These are phyloP conservation scores for Anser brachyrhynchus DNA, from an alignment of 2,113 vertebrate species.

Conservation along the genomic window DNA sequence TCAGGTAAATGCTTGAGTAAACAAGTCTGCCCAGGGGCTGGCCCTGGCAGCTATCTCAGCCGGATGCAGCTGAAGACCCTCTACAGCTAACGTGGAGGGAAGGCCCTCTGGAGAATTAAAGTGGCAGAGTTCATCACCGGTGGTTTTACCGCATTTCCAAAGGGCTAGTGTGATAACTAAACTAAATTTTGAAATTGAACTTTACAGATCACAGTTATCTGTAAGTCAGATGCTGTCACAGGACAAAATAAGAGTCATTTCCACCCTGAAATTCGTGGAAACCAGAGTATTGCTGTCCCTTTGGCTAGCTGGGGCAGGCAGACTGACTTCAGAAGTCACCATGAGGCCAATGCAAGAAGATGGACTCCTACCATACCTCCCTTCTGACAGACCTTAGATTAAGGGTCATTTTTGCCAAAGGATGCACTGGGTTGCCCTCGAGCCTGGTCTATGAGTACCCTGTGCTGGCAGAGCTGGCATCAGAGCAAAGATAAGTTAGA, in stretches of 20 bases:
- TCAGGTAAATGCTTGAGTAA: slow-evolving; percentile 52
- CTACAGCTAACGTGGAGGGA: background rate
- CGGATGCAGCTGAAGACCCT: background rate
- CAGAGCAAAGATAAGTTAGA: background rate
- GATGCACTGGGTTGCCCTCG: background rate
- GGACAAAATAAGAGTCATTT: background rate
- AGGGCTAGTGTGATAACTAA: background rate
- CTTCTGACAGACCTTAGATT: background rate
- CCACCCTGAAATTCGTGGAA: fast-evolving
- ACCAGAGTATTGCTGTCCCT: background rate
- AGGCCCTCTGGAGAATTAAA: background rate
- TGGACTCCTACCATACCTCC: background rate
- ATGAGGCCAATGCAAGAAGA: background rate
- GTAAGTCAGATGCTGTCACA: background rate
- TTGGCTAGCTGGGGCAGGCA: background rate
- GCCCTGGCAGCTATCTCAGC: background rate
- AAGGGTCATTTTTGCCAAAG: background rate
- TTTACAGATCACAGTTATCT: background rate
- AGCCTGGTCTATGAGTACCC: background rate
- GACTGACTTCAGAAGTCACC: background rate
- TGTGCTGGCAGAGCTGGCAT: background rate
- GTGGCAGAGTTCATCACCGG: background rate
- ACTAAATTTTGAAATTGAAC: background rate
- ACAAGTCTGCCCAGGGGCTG: slow-evolving; percentile 11
- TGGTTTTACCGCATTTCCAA: background rate